Conservation (phyloP, 2,888 invertebrate species). For the Amphipoea oculea region DNA sequence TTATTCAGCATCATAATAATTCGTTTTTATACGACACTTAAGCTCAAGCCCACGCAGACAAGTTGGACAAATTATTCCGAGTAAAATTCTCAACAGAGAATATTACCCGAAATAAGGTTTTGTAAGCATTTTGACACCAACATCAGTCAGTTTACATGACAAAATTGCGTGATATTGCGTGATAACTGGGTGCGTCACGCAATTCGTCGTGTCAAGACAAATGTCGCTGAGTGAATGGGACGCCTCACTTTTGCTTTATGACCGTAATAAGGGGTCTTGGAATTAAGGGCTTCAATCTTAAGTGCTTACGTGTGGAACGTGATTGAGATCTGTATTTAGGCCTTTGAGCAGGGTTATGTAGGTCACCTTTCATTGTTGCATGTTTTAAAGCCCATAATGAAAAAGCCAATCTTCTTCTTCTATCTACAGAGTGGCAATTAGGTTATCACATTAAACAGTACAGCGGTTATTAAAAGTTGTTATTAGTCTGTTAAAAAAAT, state of each 20-base stretch:
- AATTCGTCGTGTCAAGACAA: constrained; percentile 51
- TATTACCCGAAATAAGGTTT: constrained; percentile 36
- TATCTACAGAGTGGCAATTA: no score
- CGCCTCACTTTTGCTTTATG: constrained; percentile 56
- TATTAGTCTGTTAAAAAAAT: no score
- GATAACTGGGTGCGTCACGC: constrained; percentile 54
- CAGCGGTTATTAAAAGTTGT: no score
- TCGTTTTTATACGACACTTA: constrained; percentile 45
- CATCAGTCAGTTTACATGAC: constrained; percentile 51
- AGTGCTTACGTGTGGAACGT: constrained; percentile 40
- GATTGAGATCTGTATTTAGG: constrained; percentile 22
- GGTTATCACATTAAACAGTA: no score
- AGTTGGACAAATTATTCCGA: constrained; percentile 35
- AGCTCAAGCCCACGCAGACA: constrained; percentile 32
- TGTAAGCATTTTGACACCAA: constrained; percentile 44
- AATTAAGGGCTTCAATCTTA: constrained; percentile 35
- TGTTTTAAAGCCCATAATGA: background rate
- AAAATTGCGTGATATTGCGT: constrained; percentile 55
- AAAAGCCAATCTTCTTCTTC: background rate
- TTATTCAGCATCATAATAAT: constrained; percentile 37
- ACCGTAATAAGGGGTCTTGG: constrained; percentile 38
- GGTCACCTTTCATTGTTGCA: background rate
- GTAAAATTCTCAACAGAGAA: constrained; percentile 24
- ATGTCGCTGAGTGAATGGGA: constrained; percentile 43
- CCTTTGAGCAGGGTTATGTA: constrained; percentile 17